phyloP scores from a whole-genome alignment of 2,113 vertebrate species.

The Cochlearius cochlearius region DNA sequence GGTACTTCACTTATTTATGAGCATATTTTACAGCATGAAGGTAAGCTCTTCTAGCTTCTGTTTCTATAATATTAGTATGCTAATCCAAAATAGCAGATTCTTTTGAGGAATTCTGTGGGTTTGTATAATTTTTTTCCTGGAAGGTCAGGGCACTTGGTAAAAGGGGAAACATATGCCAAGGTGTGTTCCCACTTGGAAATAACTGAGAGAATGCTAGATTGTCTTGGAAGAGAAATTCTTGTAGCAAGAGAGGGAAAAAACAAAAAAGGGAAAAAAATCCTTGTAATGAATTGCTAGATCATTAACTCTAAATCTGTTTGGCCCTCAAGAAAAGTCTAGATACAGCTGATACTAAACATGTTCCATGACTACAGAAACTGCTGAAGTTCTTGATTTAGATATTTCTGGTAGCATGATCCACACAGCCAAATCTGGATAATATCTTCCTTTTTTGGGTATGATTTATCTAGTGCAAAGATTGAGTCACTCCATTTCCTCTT shows the following conservation, averaged over 20 bases:
- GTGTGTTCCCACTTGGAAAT: not conserved
- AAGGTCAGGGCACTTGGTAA: not conserved
- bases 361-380: not conserved
- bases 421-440: not conserved
- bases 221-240: not conserved
- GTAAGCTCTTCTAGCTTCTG: not conserved
- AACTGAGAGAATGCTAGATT: not conserved
- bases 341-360: not conserved
- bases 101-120: not conserved
- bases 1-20: not conserved
- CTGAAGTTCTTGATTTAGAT: not conserved
- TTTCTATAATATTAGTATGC: not conserved
- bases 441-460: not conserved
- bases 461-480: not conserved
- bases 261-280: not conserved
- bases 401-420: not conserved
- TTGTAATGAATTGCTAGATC: not conserved
- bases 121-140: not conserved
- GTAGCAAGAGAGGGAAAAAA: not conserved
- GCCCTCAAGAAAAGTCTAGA: not conserved
- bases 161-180: not conserved
- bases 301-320: not conserved
- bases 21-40: not conserved
- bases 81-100: not conserved
- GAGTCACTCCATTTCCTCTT: not conserved